Base-by-base conservation (phyloP, 1,140 invertebrate genomes). In the Papilio helenus region DNA sequence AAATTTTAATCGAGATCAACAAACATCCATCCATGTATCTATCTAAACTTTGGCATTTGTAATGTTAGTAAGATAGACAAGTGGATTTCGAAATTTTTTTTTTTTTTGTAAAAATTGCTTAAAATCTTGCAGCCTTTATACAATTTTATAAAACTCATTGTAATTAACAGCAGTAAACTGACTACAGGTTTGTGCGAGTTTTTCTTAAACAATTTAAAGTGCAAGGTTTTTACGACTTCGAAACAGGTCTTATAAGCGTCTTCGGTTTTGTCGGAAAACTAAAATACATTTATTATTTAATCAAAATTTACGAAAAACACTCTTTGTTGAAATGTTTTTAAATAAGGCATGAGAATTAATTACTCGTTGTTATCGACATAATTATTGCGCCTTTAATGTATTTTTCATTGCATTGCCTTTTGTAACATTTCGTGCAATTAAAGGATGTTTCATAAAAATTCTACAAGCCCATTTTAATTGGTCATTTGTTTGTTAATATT, bases 361-460 rank as follows among this genome's bases (percentile, higher is more conserved):
- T n/a, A 8, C 7, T 7, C 0, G 5, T 9, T 16, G 4, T 18
- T 51, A 51, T 51, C 16, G 49, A 51, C 49, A 51, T 4, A 0
- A 55, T 29, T 61, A n/a, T 65, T 14, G 12, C 26, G 10, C 12
- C 5, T 65, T 65, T 65, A 65, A 29, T 68, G 14, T 5, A 68
- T 29, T 68, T 68, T 68, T 16, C 12, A 61, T 61, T 61, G 58
- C 61, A 29, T 20, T 61, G 10, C 12, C 51, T 20, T 55, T 55
- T 55, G 61, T 16, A 68, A 68, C 14, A 7, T 0, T n/a, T 68
- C 4, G 61, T 9, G 61, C 3, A 18, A 65, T 29, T 16, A 65
- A 65, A 29, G 61, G 61, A 65, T 65, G 23, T 65, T 26, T 65
- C 58, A 34, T 16, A 29, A 68, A 65, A 29, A 61, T 61, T n/a